A percentile compares a stretch with the other conserved stretches of the same genome.
Evolutionary conservation across 2,888 invertebrate genomes (phyloP).

Genomic region (Cerastis rubricosa): DNA sequence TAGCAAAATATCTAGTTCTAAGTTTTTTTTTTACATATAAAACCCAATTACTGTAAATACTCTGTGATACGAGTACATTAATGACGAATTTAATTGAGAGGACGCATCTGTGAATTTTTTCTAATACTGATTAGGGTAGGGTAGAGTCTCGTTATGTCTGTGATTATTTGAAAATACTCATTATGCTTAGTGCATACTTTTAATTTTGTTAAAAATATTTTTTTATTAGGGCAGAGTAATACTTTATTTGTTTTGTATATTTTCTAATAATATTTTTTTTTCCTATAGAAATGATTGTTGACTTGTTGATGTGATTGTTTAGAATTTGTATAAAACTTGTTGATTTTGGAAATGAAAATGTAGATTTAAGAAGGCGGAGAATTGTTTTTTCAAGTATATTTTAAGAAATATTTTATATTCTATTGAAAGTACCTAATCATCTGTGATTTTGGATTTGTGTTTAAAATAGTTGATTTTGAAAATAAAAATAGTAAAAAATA

Average conservation of each 20-base stretch:
- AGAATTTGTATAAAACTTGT: slow-evolving; percentile 11
- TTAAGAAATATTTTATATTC: neutral
- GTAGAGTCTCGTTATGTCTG: slow-evolving; percentile 11
- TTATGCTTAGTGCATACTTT: slow-evolving; percentile 13
- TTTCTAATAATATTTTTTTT: slow-evolving; percentile 13
- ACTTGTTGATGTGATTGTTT: slow-evolving; percentile 13
- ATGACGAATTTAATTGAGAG: slow-evolving; percentile 13
- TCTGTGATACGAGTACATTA: slow-evolving; percentile 13
- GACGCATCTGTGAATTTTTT: slow-evolving; percentile 13
- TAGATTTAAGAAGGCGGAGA: neutral
- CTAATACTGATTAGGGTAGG: slow-evolving; percentile 13
- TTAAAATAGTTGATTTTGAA: neutral
- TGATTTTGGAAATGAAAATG: slow-evolving; percentile 13
- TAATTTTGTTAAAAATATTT: slow-evolving; percentile 13
- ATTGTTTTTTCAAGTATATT: neutral
- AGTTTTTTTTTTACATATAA: neutral
- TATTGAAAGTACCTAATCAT: neutral
- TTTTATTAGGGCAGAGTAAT: slow-evolving; percentile 13
- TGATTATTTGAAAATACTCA: slow-evolving; percentile 13
- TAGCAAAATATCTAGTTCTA: too few relatives aligned
- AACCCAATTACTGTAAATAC: slow-evolving; percentile 1
- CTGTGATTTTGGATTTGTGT: slow-evolving; percentile 1
- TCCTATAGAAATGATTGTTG: slow-evolving; percentile 11
- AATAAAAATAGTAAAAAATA: too few relatives aligned
- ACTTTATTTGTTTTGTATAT: slow-evolving; percentile 9